Base-by-base conservation (phyloP, 2,888 invertebrate species). In the Temnothorax unifasciatus region DNA sequence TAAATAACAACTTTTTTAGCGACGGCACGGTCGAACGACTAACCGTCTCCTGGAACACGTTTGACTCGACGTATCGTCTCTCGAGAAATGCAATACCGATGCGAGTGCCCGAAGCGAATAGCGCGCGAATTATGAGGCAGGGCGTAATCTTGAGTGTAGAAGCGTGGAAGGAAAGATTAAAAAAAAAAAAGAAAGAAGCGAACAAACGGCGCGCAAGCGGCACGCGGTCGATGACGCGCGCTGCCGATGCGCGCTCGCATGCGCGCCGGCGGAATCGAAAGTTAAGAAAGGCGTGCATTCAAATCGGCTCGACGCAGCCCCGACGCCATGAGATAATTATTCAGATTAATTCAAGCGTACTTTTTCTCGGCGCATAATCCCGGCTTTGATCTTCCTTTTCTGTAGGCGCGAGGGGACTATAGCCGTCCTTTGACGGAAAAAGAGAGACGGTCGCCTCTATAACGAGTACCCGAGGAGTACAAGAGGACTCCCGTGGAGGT, bases 31-130 rank as follows among this genome's bases (percentile, higher is more conserved):
- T 87, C 87, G 86, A 86, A 64, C 85, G 83, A 85, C 75, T 75
- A 82, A 74, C 85, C 85, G 88, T 87, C 88, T 83, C 84, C 84
- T 82, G 87, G 88, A 89, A 88, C 84, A 87, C 88, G 84, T 88
- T 88, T 88, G 66, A 71, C 82, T 86, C 66, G 84, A 86, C 86
- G 76, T 82, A 85, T 84, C 66, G 75, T 77, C 82, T 69, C 74
- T 64, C 69, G 38, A 71, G 75, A 75, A 68, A 59, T 50, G 74
- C 69, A 75, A 77, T 85, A 74, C 52, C 75, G 47, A 75, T 69
- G 50, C 47, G 41, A 54, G 63, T 68, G 44, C 59, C 29, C 76
- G 52, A n/a, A 52, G 76, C 76, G 85, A 81, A 87, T 81, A 21
- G 59, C 77, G 82, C 76, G 69, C 69, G 68, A 68, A 68, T 25